These are phyloP conservation scores for Dryobates pubescens DNA, from an alignment of 2,797 vertebrate species.

Conservation along the genomic window DNA sequence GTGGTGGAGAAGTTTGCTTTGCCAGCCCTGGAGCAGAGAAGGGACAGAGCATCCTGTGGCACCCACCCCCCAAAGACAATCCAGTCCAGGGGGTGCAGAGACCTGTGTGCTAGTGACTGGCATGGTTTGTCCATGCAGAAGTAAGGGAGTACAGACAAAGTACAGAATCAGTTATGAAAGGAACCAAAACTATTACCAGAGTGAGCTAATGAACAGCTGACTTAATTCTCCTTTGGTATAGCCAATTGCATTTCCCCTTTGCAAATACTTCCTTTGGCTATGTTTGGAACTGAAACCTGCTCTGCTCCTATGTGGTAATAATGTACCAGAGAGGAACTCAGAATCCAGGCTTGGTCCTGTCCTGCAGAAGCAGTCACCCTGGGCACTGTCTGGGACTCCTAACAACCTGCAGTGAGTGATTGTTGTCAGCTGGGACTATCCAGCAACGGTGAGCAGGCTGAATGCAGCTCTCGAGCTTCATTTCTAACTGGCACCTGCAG, in stretches of 20 bases:
- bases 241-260: not conserved
- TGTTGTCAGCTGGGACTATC: not conserved
- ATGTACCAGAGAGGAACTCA: not conserved
- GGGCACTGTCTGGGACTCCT: not conserved
- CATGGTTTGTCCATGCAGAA: not conserved
- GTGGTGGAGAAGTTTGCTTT: not conserved
- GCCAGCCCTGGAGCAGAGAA: not conserved
- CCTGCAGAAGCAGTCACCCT: not conserved
- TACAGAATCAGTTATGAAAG: not conserved
- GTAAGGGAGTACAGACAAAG: not conserved
- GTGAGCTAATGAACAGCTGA: not conserved
- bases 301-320: not conserved
- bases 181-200: not conserved
- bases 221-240: not conserved
- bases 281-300: not conserved
- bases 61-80: not conserved
- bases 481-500: not conserved
- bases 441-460: not conserved
- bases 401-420: not conserved
- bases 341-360: not conserved
- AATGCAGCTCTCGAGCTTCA: not conserved
- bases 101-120: rapidly evolving
- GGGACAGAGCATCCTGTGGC: not conserved
- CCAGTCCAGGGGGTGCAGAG: not conserved
- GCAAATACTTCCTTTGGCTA: not conserved